phyloP scores from a whole-genome alignment of 2,888 invertebrate species.

The Agapostemon virescens region DNA sequence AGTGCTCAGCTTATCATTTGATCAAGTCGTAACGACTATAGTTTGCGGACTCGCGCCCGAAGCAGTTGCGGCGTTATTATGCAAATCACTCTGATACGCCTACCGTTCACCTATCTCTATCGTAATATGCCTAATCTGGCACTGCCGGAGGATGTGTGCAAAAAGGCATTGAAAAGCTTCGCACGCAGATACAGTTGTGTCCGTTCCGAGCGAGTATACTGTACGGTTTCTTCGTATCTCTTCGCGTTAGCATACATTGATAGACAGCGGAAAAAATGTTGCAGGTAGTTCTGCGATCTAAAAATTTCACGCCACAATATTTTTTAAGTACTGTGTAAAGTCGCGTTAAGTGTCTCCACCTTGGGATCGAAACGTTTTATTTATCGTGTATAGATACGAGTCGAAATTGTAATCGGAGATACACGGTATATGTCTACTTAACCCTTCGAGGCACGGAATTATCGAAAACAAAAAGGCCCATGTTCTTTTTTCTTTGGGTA shows the following conservation, averaged over 20 bases:
- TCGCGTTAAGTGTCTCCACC: no score
- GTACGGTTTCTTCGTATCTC: conserved; percentile 7
- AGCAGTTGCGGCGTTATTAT: conserved; percentile 57
- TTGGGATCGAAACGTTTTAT: no score
- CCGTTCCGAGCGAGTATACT: conserved; percentile 4
- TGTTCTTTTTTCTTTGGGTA: no score
- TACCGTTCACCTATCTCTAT: conserved; percentile 59
- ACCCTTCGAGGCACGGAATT: no score
- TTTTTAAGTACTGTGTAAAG: no score
- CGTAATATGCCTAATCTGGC: conserved; percentile 58
- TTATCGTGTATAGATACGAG: no score
- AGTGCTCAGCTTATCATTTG: conserved; percentile 42
- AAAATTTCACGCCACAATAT: not conserved
- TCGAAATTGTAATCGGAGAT: no score
- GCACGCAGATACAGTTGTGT: conserved; percentile 26
- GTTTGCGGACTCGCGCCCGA: conserved; percentile 49
- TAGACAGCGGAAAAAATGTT: not conserved
- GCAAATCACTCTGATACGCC: conserved; percentile 56
- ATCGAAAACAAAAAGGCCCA: no score
- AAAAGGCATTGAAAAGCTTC: conserved; percentile 52
- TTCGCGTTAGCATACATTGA: not conserved
- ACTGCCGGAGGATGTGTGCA: conserved; percentile 54
- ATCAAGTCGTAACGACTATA: conserved; percentile 47
- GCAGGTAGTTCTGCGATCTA: not conserved
- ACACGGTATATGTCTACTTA: no score